phyloP scores from a whole-genome alignment of 2,888 invertebrate genomes.

The Melipona beecheii region DNA sequence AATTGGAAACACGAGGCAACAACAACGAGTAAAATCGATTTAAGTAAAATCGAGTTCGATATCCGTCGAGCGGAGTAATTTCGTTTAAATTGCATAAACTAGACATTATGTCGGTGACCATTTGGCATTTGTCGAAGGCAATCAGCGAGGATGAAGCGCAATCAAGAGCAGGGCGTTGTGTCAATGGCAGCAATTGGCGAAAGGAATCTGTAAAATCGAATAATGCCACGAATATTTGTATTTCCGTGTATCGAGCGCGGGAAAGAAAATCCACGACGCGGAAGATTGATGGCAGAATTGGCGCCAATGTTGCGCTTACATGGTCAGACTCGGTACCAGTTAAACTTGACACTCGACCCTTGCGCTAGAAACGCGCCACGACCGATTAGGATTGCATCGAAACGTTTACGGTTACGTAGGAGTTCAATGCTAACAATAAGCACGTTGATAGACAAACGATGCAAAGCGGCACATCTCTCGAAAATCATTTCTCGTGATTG shows the following conservation, averaged over 20 bases:
- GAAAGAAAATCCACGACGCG: constrained; percentile 12
- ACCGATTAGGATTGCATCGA: constrained; percentile 68
- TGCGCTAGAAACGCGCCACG: constrained; percentile 54
- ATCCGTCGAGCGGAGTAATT: too few relatives aligned
- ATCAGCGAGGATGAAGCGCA: not conserved
- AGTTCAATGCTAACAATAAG: constrained; percentile 61
- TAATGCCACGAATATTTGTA: not conserved
- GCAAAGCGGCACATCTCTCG: not conserved
- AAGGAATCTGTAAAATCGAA: constrained; percentile 16
- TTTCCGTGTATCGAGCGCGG: constrained; percentile 26
- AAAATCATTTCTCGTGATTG: not conserved
- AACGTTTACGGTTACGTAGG: constrained; percentile 52
- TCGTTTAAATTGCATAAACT: not conserved
- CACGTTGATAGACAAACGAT: constrained; percentile 4
- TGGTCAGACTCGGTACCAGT: constrained; percentile 38
- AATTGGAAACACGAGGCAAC: not conserved
- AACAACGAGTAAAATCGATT: not conserved
- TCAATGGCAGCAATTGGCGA: not conserved
- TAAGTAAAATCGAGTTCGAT: not conserved
- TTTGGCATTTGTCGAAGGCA: constrained; percentile 1
- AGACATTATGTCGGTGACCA: not conserved
- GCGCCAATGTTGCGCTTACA: constrained; percentile 39
- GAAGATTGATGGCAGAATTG: constrained; percentile 42
- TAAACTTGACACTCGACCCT: constrained; percentile 68
- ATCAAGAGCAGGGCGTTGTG: not conserved